Percentiles rank a stretch among this genome's conserved stretches.
phyloP scores from a whole-genome alignment of 2,113 vertebrate genomes.

The Pagrus major region DNA sequence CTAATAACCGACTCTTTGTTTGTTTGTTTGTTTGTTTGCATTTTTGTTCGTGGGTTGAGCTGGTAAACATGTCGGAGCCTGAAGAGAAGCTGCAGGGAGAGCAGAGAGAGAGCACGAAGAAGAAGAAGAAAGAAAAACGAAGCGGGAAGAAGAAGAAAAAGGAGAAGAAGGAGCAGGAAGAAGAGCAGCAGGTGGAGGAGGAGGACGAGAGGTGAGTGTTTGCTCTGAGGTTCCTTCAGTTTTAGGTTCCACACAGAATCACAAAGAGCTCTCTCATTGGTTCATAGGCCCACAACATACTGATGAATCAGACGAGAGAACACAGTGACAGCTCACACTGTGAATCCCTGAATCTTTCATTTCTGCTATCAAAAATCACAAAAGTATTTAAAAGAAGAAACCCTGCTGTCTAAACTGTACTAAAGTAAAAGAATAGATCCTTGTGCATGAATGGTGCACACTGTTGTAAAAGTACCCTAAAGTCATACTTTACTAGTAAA shows the following conservation, averaged over 20 bases:
- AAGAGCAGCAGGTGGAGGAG: not conserved
- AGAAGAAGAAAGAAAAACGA: constrained; percentile 41
- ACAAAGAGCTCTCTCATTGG: too few relatives aligned
- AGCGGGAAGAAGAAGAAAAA: not conserved
- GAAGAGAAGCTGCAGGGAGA: constrained; percentile 34
- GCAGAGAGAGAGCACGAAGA: constrained; percentile 35
- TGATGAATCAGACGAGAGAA: not conserved
- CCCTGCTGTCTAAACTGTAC: not conserved
- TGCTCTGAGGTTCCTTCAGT: not conserved
- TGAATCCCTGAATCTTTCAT: too few relatives aligned
- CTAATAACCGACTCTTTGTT: not conserved
- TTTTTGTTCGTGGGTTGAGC: not conserved
- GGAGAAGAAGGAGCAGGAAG: constrained; percentile 10
- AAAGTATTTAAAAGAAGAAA: constrained; percentile 37
- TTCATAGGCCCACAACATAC: not conserved
- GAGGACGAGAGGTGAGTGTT: constrained; percentile 61
- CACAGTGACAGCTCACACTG: not conserved
- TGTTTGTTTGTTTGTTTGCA: constrained; percentile 21
- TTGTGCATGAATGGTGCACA: too few relatives aligned
- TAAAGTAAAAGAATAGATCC: not conserved
- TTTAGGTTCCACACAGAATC: not conserved
- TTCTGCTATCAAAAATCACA: not conserved
- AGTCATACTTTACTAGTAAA: too few relatives aligned
- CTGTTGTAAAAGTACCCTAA: too few relatives aligned
- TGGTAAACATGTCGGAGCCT: constrained; percentile 59